phyloP scores from a whole-genome alignment of 2,888 invertebrate species.

The Ophion slaviceki region DNA sequence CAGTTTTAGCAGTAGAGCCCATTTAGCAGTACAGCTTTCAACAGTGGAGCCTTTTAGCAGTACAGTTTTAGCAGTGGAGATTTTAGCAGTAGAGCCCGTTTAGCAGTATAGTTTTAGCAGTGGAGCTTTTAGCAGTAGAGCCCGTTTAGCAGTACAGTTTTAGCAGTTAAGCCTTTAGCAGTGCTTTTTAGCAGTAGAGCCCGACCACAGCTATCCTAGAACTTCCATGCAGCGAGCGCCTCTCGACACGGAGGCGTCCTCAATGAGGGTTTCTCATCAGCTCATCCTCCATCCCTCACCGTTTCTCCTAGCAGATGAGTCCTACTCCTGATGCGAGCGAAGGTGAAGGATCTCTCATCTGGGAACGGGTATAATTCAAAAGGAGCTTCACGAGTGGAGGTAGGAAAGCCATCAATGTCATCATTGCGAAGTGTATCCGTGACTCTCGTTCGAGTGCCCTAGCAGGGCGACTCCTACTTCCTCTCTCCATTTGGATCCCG shows the following conservation, averaged over 20 bases:
- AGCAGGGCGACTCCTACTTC: slow-evolving; percentile 9
- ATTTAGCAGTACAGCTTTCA: too few relatives aligned
- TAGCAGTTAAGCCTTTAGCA: too few relatives aligned
- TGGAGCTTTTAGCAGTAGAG: too few relatives aligned
- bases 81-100: too few relatives aligned
- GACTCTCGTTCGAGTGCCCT: slow-evolving; percentile 36
- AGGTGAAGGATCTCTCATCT: slow-evolving; percentile 34
- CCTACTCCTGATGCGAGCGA: neutral
- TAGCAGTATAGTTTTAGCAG: too few relatives aligned
- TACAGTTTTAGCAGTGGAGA: too few relatives aligned
- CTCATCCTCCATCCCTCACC: neutral
- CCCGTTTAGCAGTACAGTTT: too few relatives aligned
- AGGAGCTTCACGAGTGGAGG: slow-evolving; percentile 48
- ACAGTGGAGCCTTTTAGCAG: too few relatives aligned
- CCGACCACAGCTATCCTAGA: neutral
- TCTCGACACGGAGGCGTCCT: neutral
- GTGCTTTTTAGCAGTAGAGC: too few relatives aligned
- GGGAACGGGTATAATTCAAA: slow-evolving; percentile 38
- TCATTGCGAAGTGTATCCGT: slow-evolving; percentile 43
- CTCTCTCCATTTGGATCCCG: neutral
- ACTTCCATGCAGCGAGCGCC: neutral
- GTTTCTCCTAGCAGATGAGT: neutral
- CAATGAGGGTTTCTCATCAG: neutral
- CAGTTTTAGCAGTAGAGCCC: too few relatives aligned
- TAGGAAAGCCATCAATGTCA: slow-evolving; percentile 53